These are phyloP conservation scores for Tupiocoris notatus DNA, from an alignment of 2,888 invertebrate genomes.

Conservation along the genomic window DNA sequence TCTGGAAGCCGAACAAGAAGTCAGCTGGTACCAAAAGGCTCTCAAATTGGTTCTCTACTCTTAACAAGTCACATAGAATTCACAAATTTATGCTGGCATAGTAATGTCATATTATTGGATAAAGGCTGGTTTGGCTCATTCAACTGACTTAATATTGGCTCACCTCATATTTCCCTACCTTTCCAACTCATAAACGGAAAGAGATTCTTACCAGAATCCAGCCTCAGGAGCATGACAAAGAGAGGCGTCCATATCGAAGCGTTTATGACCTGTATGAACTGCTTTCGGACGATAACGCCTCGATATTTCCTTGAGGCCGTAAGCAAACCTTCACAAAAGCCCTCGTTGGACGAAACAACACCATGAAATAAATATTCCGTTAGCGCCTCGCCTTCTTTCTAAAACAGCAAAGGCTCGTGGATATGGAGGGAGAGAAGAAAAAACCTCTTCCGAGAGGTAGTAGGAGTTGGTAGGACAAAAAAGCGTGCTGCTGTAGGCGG, in stretches of 20 bases:
- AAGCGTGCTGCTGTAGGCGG: background rate
- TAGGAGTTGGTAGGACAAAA: background rate
- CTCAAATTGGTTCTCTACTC: too few species aligned
- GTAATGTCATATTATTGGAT: too few species aligned
- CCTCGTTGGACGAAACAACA: background rate
- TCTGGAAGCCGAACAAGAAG: too few species aligned
- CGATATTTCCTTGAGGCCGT: background rate
- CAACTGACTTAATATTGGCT: too few species aligned
- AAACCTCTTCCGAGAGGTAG: background rate
- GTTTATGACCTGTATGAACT: background rate
- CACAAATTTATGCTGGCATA: too few species aligned
- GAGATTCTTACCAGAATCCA: background rate
- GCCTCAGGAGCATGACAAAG: background rate
- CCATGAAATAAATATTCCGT: background rate
- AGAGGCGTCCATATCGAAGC: background rate
- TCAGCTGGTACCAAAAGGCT: too few species aligned
- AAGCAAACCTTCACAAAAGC: background rate
- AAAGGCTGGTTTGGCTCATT: too few species aligned
- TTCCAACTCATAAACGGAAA: background rate
- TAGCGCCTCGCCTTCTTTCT: background rate
- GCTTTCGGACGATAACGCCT: background rate
- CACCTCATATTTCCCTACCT: background rate
- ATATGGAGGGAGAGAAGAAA: background rate
- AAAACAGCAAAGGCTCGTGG: background rate
- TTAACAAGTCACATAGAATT: too few species aligned